phyloP scores from a whole-genome alignment of 2,113 vertebrate genomes.

The Grallaria varia region DNA sequence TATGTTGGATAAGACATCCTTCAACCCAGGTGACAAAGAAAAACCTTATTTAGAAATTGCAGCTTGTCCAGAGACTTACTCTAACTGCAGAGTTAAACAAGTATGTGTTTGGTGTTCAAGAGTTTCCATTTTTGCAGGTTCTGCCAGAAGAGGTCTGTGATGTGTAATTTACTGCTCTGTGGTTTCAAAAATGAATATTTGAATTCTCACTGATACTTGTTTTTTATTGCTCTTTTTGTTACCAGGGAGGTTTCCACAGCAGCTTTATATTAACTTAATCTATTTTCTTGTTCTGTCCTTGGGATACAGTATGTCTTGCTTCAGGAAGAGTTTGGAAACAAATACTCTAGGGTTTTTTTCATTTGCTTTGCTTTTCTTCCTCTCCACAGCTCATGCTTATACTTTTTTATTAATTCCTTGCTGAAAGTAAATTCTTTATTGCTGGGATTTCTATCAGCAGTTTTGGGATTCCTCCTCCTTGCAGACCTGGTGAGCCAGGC shows the following conservation, averaged over 20 bases:
- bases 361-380: neutral
- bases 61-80: neutral
- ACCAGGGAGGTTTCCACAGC: slow-evolving; percentile 2
- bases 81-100: slow-evolving; percentile 33
- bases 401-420: neutral
- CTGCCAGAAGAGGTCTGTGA: slow-evolving; percentile 19
- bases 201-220: slow-evolving; percentile 27
- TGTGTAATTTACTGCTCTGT: slow-evolving; percentile 7
- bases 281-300: neutral
- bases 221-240: slow-evolving; percentile 38
- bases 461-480: neutral
- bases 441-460: neutral
- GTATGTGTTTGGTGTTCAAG: neutral
- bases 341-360: neutral
- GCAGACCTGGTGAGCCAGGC: neutral
- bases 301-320: neutral
- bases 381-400: neutral
- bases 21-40: neutral
- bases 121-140: slow-evolving; percentile 6
- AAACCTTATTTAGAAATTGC: neutral
- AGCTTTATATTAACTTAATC: neutral
- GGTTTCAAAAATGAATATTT: slow-evolving; percentile 49
- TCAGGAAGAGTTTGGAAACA: neutral
- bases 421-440: neutral
- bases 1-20: neutral